Conservation (phyloP, 1,140 invertebrate species). For the Geopemphigus sp. region DNA sequence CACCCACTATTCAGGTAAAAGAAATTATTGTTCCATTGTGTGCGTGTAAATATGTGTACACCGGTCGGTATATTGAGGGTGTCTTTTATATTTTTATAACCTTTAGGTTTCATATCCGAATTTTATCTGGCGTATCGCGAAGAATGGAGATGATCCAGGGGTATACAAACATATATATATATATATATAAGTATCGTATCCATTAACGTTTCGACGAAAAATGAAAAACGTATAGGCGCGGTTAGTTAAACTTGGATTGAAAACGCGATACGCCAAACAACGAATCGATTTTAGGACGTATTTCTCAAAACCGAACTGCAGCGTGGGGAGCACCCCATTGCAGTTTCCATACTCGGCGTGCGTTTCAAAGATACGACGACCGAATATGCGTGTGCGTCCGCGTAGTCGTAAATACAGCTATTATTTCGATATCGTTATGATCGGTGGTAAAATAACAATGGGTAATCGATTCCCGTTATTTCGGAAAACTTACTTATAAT, state of each 20-base stretch:
- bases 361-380: no score
- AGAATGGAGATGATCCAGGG: not conserved
- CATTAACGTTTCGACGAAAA: slow-evolving; percentile 7
- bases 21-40: slow-evolving; percentile 34
- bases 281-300: not conserved
- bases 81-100: slow-evolving; percentile 13
- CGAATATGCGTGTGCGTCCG: no score
- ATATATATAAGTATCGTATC: not conserved
- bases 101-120: not conserved
- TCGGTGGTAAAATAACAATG: no score
- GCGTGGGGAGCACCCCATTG: not conserved
- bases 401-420: no score
- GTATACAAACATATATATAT: no score
- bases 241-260: not conserved
- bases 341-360: no score
- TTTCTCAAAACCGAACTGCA: not conserved
- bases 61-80: not conserved
- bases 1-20: slow-evolving; percentile 18
- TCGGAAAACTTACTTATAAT: no score
- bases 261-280: not conserved
- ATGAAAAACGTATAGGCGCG: slow-evolving; percentile 18
- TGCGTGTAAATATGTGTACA: no score
- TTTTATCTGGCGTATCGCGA: not conserved
- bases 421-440: no score
- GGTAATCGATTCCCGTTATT: no score